phyloP scores from a whole-genome alignment of 2,888 invertebrate genomes.

The Willowsia nigromaculata region DNA sequence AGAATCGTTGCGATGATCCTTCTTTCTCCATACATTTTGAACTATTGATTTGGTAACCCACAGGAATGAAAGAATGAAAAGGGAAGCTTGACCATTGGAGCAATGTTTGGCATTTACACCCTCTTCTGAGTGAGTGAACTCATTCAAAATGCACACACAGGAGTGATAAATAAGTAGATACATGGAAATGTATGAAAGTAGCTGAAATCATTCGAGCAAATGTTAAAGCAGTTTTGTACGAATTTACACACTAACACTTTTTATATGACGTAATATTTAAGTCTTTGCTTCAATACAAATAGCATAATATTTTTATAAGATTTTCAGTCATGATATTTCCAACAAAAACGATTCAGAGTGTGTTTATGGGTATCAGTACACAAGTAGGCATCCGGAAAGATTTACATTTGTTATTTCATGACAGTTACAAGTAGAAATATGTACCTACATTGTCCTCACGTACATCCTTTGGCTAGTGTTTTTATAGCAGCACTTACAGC shows the following conservation, averaged over 20 bases:
- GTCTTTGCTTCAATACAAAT: not conserved
- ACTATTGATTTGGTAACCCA: not conserved
- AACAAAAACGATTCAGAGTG: not conserved
- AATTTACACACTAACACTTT: not conserved
- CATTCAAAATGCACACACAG: not conserved
- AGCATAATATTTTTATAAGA: not conserved
- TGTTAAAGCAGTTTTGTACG: not conserved
- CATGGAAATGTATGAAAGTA: not conserved
- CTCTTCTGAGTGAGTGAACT: constrained; percentile 21
- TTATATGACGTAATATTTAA: not conserved
- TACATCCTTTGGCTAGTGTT: not conserved
- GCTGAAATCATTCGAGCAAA: not conserved
- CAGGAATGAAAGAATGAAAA: not conserved
- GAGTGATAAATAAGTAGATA: not conserved
- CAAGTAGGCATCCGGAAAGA: constrained; percentile 42
- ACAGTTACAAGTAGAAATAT: constrained; percentile 46
- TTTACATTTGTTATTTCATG: constrained; percentile 30
- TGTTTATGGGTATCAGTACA: constrained; percentile 15
- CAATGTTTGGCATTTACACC: not conserved
- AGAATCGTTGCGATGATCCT: not conserved
- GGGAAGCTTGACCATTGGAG: not conserved
- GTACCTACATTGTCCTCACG: constrained; percentile 21
- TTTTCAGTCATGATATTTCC: not conserved
- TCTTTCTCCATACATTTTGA: not conserved
- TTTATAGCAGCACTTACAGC: not conserved